Evolutionary conservation across 1,140 invertebrate genomes (phyloP).

Genomic region (Octopus bimaculoides): DNA sequence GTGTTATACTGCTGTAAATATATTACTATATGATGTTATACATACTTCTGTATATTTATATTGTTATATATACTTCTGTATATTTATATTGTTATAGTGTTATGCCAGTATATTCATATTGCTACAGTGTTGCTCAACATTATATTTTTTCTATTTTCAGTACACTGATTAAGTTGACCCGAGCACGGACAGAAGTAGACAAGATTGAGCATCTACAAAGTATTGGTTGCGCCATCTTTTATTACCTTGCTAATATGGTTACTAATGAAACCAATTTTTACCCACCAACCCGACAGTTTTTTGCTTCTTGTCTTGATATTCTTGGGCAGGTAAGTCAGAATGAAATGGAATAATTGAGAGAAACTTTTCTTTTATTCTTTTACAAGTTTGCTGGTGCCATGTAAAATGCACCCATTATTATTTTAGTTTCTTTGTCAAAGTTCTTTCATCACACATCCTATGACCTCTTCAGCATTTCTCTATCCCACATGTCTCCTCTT

Average conservation of each 20-base stretch:
- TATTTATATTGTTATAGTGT: not conserved
- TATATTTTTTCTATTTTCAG: slow-evolving; percentile 29
- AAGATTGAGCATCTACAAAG: slow-evolving; percentile 52
- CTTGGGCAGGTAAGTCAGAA: slow-evolving; percentile 64
- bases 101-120: not conserved
- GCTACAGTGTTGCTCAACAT: not conserved
- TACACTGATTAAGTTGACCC: slow-evolving; percentile 41
- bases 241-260: slow-evolving; percentile 67
- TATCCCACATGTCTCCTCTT: too few relatives aligned
- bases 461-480: too few relatives aligned
- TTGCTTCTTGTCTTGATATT: slow-evolving; percentile 69
- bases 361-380: too few relatives aligned
- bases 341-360: too few relatives aligned
- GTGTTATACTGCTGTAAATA: too few relatives aligned
- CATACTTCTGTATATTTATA: not conserved
- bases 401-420: too few relatives aligned
- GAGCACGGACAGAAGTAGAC: slow-evolving; percentile 29
- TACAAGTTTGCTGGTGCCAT: too few relatives aligned
- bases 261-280: slow-evolving; percentile 69
- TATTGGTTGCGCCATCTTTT: slow-evolving; percentile 72
- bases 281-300: slow-evolving; percentile 72
- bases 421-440: too few relatives aligned
- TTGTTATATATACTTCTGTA: not conserved
- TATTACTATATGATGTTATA: not conserved
- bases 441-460: too few relatives aligned